phyloP scores from a whole-genome alignment of 2,888 invertebrate genomes.

The Pyrocoelia pectoralis region DNA sequence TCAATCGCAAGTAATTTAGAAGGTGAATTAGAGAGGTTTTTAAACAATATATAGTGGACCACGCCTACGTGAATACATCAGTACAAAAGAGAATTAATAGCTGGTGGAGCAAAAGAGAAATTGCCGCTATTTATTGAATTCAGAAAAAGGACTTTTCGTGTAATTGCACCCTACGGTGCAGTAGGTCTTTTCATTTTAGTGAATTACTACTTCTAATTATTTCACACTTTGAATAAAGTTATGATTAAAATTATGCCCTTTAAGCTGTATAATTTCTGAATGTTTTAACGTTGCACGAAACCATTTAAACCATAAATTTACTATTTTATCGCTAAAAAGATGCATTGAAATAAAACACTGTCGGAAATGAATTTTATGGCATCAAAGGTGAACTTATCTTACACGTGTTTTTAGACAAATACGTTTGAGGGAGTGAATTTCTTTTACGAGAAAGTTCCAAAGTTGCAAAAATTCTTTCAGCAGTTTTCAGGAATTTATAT shows the following conservation, averaged over 20 bases:
- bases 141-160: neutral
- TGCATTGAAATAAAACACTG: too few relatives aligned
- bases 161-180: neutral
- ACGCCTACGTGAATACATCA: slow-evolving; percentile 1
- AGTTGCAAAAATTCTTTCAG: neutral
- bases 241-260: neutral
- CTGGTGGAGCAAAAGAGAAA: neutral
- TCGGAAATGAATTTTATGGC: neutral
- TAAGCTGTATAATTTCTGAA: neutral
- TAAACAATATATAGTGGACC: neutral
- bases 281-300: too few relatives aligned
- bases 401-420: neutral
- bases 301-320: neutral
- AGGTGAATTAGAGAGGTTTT: neutral
- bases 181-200: neutral
- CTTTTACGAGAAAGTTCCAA: neutral
- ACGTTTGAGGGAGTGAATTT: neutral
- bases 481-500: neutral
- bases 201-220: neutral
- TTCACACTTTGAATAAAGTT: neutral
- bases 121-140: slow-evolving; percentile 1
- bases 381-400: neutral
- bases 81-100: neutral
- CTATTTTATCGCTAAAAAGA: neutral
- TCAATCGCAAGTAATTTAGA: neutral